Conservation (phyloP, 1,140 invertebrate genomes). For the Pollicipes pollicipes region DNA sequence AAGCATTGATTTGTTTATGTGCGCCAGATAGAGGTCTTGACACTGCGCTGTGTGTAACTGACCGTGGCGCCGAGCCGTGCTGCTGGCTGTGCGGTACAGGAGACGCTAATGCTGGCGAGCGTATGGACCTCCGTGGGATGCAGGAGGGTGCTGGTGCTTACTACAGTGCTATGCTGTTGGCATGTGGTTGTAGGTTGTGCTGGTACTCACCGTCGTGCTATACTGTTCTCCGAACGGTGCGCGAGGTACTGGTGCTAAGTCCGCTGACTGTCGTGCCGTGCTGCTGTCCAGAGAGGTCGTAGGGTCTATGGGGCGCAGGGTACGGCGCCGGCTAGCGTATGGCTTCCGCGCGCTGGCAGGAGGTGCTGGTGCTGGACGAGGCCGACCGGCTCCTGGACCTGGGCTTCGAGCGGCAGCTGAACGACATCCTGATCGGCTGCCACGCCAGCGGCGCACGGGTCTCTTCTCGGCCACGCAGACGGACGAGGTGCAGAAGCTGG, state of each 20-base stretch:
- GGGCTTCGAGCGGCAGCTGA: constrained; percentile 74
- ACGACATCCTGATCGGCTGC: constrained; percentile 74
- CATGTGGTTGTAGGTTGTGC: constrained; percentile 9
- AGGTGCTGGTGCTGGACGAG: constrained; percentile 89
- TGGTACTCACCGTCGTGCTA: constrained; percentile 23
- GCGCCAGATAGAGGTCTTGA: constrained; percentile 1
- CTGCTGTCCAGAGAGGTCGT: too few relatives aligned
- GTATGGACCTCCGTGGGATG: too few relatives aligned
- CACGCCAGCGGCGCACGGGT: constrained; percentile 82
- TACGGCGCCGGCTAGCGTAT: too few relatives aligned
- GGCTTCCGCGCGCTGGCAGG: constrained; percentile 32
- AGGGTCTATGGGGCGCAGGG: neutral
- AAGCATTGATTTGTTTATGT: too few relatives aligned
- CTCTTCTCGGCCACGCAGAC: constrained; percentile 98
- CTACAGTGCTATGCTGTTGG: too few relatives aligned
- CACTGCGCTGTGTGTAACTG: too few relatives aligned
- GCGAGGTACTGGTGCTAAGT: constrained; percentile 15
- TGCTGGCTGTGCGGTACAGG: too few relatives aligned
- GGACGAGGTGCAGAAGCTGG: constrained; percentile 75
- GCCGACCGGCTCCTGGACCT: constrained; percentile 85
- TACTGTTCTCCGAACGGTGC: neutral
- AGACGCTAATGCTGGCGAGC: too few relatives aligned
- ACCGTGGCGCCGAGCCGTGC: too few relatives aligned
- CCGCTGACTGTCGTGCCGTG: too few relatives aligned
- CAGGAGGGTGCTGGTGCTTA: too few relatives aligned